phyloP scores from a whole-genome alignment of 2,888 invertebrate species.

The Noctua janthina region DNA sequence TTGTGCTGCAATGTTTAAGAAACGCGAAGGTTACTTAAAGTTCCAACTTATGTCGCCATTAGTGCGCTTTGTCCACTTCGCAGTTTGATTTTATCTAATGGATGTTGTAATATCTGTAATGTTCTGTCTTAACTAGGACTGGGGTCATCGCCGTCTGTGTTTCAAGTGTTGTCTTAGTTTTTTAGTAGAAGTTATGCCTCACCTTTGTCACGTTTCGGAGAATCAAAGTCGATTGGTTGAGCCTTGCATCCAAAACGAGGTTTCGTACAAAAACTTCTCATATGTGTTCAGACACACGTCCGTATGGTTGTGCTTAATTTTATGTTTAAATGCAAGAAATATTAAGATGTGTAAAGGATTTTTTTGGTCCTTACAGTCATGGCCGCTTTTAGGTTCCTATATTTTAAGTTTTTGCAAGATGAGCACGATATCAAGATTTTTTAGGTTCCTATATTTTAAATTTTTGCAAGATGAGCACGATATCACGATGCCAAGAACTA shows the following conservation, averaged over 20 bases:
- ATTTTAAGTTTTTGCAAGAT: constrained; percentile 27
- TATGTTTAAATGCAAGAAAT: constrained; percentile 34
- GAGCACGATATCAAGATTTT: constrained; percentile 20
- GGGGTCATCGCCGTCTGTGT: constrained; percentile 39
- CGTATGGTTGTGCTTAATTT: constrained; percentile 38
- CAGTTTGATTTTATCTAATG: constrained; percentile 69
- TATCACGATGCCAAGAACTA: not conserved
- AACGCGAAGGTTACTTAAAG: constrained; percentile 68
- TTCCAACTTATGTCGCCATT: constrained; percentile 70
- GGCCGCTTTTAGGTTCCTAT: constrained; percentile 35
- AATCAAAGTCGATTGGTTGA: constrained; percentile 75
- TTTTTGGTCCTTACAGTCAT: constrained; percentile 33
- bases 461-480: constrained; percentile 25
- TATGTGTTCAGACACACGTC: constrained; percentile 10
- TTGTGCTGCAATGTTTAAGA: constrained; percentile 67
- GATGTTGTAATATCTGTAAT: constrained; percentile 61
- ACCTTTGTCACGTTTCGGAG: constrained; percentile 83
- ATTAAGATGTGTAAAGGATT: constrained; percentile 17
- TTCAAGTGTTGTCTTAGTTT: constrained; percentile 36
- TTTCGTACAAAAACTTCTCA: constrained; percentile 50
- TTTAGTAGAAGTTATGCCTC: constrained; percentile 16
- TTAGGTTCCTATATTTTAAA: constrained; percentile 33
- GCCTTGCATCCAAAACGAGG: constrained; percentile 79
- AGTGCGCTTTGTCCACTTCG: constrained; percentile 61
- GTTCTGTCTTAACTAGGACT: constrained; percentile 53